Evolutionary conservation across 2,888 invertebrate species (phyloP).

Genomic region (Thymelicus acteon): DNA sequence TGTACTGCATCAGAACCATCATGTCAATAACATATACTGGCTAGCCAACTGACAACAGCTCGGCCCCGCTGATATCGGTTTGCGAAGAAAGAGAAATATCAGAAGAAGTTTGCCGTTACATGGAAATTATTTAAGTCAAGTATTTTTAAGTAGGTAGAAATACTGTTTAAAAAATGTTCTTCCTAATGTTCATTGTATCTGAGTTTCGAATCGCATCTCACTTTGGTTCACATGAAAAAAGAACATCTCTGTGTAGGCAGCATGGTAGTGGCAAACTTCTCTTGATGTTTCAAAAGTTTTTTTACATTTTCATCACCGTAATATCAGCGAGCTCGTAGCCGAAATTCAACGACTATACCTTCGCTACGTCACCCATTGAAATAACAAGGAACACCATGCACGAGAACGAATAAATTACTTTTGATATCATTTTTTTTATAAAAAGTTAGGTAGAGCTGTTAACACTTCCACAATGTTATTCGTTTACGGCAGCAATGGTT

Average conservation of each 20-base stretch:
- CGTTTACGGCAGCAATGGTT: slow-evolving; percentile 45
- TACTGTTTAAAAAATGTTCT: not conserved
- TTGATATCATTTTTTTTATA: slow-evolving; percentile 39
- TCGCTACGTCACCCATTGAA: slow-evolving; percentile 56
- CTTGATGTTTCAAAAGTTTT: not conserved
- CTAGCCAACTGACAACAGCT: not conserved
- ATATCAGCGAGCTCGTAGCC: slow-evolving; percentile 44
- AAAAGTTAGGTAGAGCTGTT: slow-evolving; percentile 37
- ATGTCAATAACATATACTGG: slow-evolving; percentile 39
- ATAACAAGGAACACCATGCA: slow-evolving; percentile 67
- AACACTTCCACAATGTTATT: slow-evolving; percentile 42
- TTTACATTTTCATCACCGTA: not conserved
- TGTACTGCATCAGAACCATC: slow-evolving; percentile 88
- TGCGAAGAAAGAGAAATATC: not conserved
- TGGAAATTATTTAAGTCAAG: too few relatives aligned
- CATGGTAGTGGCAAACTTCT: not conserved
- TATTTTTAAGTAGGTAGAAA: too few relatives aligned
- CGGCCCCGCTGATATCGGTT: slow-evolving; percentile 18
- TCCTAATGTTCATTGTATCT: not conserved
- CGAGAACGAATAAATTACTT: slow-evolving; percentile 51
- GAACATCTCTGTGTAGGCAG: not conserved
- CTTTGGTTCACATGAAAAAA: not conserved
- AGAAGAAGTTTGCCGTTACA: not conserved
- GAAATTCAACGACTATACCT: slow-evolving; percentile 48
- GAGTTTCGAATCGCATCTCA: not conserved